These are phyloP conservation scores for Drosophila atripex DNA, from an alignment of 2,888 invertebrate species.

Conservation along the genomic window DNA sequence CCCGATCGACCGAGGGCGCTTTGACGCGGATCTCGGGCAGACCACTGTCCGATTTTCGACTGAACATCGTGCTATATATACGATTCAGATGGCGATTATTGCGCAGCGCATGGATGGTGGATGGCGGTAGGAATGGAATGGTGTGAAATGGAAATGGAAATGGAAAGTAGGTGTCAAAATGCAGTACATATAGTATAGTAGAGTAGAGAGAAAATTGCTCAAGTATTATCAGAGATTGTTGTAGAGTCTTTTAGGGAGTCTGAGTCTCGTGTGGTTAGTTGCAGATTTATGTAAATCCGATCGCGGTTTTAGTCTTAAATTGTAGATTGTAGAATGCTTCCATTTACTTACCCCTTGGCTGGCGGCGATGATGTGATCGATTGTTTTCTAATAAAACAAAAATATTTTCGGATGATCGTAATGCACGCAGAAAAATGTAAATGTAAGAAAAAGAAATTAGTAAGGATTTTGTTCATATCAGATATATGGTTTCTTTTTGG, in stretches of 20 bases:
- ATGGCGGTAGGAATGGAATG: slow-evolving; percentile 41
- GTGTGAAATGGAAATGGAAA: slow-evolving; percentile 40
- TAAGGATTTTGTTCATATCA: slow-evolving; percentile 49
- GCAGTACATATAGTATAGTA: slow-evolving; percentile 29
- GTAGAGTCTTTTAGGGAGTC: slow-evolving; percentile 31
- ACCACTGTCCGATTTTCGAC: slow-evolving; percentile 86
- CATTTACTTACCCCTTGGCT: slow-evolving; percentile 68
- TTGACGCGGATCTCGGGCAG: slow-evolving; percentile 92
- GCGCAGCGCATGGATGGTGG: slow-evolving; percentile 28
- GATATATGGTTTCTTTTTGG: slow-evolving; percentile 3
- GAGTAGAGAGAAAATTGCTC: slow-evolving; percentile 35
- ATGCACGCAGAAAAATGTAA: slow-evolving; percentile 70
- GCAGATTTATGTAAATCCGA: slow-evolving; percentile 15
- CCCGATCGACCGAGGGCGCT: slow-evolving; percentile 92
- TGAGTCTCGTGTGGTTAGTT: slow-evolving; percentile 22
- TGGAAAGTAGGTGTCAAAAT: slow-evolving; percentile 40
- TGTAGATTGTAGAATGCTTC: slow-evolving; percentile 32
- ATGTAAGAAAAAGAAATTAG: slow-evolving; percentile 79
- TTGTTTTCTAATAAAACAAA: slow-evolving; percentile 77
- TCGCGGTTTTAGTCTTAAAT: slow-evolving; percentile 24
- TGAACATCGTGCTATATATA: slow-evolving; percentile 58
- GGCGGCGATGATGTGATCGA: slow-evolving; percentile 79
- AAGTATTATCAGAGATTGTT: slow-evolving; percentile 40
- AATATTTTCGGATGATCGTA: slow-evolving; percentile 67
- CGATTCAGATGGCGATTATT: slow-evolving; percentile 15